A percentile compares a stretch with the other conserved stretches of the same genome.
Evolutionary conservation across 2,113 vertebrate genomes (phyloP).

Genomic region (Tautogolabrus adspersus): DNA sequence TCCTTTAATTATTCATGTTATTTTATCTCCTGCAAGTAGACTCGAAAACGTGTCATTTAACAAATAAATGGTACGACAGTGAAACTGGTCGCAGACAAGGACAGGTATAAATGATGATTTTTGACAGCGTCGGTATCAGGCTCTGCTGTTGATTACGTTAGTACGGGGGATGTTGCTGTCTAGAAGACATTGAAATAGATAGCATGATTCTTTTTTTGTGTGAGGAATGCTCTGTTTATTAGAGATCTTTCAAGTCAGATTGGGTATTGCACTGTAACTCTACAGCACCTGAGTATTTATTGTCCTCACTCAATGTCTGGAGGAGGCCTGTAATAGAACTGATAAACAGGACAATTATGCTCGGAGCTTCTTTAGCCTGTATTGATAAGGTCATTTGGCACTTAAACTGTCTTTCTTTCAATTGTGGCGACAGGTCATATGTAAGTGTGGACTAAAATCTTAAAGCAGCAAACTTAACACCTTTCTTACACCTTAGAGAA

Average conservation of each 20-base stretch:
- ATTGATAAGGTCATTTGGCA: conserved; percentile 75
- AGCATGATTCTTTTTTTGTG: conserved; percentile 71
- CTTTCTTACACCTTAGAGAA: conserved; percentile 24
- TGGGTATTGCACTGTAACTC: conserved; percentile 65
- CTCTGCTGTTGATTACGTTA: conserved; percentile 68
- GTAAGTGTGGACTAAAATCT: conserved; percentile 22
- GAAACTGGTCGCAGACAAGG: conserved; percentile 13
- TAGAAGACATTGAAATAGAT: conserved; percentile 74
- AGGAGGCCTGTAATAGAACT: conserved; percentile 76
- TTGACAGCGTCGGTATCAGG: conserved; percentile 49
- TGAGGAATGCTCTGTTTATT: conserved; percentile 78
- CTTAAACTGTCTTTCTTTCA: conserved; percentile 55
- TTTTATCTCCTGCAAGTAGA: neutral
- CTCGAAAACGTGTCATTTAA: neutral
- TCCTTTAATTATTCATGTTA: conserved; percentile 1
- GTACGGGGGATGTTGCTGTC: conserved; percentile 58
- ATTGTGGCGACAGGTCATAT: conserved; percentile 54
- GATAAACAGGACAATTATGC: conserved; percentile 83
- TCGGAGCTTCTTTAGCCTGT: conserved; percentile 59
- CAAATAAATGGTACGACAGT: conserved; percentile 2
- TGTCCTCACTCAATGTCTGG: conserved; percentile 57
- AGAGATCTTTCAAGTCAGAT: conserved; percentile 75
- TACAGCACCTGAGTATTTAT: conserved; percentile 73
- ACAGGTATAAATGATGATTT: conserved; percentile 33
- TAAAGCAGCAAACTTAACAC: conserved; percentile 31